Evolutionary conservation across 2,113 vertebrate genomes (phyloP).

Genomic region (Brachypteracias leptosomus): DNA sequence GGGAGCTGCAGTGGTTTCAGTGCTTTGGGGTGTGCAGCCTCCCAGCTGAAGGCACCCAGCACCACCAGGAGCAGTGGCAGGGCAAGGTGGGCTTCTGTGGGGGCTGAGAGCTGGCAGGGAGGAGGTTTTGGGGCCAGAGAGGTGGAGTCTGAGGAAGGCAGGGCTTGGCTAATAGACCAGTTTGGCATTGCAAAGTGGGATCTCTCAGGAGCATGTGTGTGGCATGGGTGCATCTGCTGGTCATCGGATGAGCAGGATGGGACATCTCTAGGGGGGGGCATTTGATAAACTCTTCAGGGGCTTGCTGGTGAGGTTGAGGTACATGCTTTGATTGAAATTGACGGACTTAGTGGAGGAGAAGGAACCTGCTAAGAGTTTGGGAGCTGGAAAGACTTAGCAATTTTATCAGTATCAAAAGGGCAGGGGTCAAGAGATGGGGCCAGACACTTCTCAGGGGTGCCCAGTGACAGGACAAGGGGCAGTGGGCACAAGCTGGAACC

Average conservation of each 20-base stretch:
- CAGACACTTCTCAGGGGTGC: too few species aligned
- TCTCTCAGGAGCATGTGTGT: fast-evolving
- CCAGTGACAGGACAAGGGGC: too few species aligned
- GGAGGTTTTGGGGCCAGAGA: background rate
- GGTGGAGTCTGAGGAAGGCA: background rate
- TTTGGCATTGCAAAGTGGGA: background rate
- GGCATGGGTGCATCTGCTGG: fast-evolving
- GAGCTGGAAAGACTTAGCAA: too few species aligned
- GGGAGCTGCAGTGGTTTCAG: background rate
- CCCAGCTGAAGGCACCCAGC: background rate
- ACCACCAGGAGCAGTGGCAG: background rate
- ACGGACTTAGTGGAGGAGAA: too few species aligned
- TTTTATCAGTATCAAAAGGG: too few species aligned
- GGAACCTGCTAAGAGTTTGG: too few species aligned
- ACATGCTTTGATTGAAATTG: background rate
- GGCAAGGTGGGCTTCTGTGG: background rate
- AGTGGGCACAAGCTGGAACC: too few species aligned
- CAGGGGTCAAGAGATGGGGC: too few species aligned
- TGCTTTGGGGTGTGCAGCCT: background rate
- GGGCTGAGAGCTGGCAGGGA: background rate
- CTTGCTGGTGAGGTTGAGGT: background rate
- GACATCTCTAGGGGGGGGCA: background rate
- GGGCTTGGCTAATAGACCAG: background rate
- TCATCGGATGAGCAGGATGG: background rate
- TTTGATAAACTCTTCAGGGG: background rate